phyloP scores from a whole-genome alignment of 2,888 invertebrate species.

The Acanthopleura granulata region DNA sequence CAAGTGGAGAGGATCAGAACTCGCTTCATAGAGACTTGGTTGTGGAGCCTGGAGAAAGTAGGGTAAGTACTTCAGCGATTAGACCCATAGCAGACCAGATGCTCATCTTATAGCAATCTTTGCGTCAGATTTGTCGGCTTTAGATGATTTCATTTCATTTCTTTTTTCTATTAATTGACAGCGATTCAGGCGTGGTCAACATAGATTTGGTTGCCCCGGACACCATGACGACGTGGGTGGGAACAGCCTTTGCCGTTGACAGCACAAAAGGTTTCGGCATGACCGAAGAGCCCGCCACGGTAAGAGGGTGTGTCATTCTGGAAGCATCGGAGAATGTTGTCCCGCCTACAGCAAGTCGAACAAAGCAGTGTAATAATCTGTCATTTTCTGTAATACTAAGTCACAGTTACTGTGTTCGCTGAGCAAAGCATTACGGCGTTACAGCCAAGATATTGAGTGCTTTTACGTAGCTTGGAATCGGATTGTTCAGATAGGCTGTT shows the following conservation, averaged over 20 bases:
- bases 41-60: not conserved
- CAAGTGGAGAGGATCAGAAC: not conserved
- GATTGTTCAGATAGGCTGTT: no score
- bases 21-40: slow-evolving; percentile 9
- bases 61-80: not conserved
- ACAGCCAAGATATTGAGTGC: no score
- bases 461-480: no score
- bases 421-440: no score
- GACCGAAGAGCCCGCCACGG: slow-evolving; percentile 76
- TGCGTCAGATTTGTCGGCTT: no score
- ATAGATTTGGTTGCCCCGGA: slow-evolving; percentile 77
- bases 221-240: slow-evolving; percentile 84
- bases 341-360: no score
- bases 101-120: no score
- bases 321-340: no score
- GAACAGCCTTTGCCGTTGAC: slow-evolving; percentile 85
- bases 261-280: slow-evolving; percentile 82
- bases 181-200: not conserved
- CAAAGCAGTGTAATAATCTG: no score
- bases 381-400: no score
- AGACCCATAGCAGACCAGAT: no score
- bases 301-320: slow-evolving; percentile 43
- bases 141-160: not conserved
- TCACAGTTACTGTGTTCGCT: no score
- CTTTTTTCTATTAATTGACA: not conserved